Base-by-base conservation (phyloP, 2,888 invertebrate species). In the Peribatodes rhomboidaria region DNA sequence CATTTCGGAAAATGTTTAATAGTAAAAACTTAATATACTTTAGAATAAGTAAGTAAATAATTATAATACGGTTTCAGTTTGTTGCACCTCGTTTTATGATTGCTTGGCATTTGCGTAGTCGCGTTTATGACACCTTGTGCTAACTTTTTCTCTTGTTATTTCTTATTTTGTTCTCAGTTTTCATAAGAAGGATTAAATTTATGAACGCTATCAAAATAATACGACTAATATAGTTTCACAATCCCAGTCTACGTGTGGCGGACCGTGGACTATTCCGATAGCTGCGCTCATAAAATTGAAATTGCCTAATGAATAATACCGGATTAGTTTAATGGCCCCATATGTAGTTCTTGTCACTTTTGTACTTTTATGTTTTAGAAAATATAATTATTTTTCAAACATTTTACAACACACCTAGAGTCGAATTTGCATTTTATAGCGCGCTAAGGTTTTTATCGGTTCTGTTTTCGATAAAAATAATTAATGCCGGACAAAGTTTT, bases 241-340 rank as follows among this genome's bases (percentile, higher is more conserved):
- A 81, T 81, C 78, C 76, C 59, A 73, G 74, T 80, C 77, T 76
- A 79, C 72, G 70, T 72, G 69, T 67, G 62, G 73, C 72, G 68
- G 75, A 76, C 71, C 68, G 71, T 72, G 68, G 75, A 74, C 72
- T 67, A 71, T 74, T 71, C 76, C 74, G 72, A 71, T 74, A 74
- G 74, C 78, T 71, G 67, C 72, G 73, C 68, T 79, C 78, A 76
- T 85, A 85, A 85, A 85, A 79, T 78, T 75, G 75, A 74, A 81
- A 84, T 83, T 80, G 79, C 82, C 81, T 83, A 86, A 85, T 83
- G 82, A 84, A 84, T 84, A 79, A 80, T 82, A 78, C 75, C 74
- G 81, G 83, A 83, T 85, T 85, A 82, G 72, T 81, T 82, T 83
- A 79, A 82, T 82, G 69, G 77, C 74, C 73, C 70, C 69, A 78